Base-by-base conservation (phyloP, 2,797 vertebrate species). In the Phalanger gymnotis region DNA sequence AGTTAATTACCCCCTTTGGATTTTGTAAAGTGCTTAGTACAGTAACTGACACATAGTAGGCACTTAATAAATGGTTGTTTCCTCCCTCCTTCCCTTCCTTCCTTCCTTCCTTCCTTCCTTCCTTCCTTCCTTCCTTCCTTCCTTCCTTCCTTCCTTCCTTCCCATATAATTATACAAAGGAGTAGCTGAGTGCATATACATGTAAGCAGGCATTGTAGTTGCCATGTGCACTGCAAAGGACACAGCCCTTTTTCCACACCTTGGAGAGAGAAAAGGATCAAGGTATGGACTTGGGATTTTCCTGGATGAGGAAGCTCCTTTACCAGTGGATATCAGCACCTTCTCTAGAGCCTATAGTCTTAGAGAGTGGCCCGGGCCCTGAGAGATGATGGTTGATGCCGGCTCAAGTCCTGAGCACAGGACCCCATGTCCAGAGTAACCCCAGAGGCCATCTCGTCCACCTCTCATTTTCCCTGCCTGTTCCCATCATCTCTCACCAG, bases 401-500 rank as follows among this genome's bases (percentile, higher is more conserved):
- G 73, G 27, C 9, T 3, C 51, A 40, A 11, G 40, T 2, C 73
- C 22, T 51, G 40, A 25, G 40, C 73, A 10, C 22, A 87, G 34
- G 34, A n/a, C 13, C 58, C 4, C 16, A 73, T 10, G 25, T 51
- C 9, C 19, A 27, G 73, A 87, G 73, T 12, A 11, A 51, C 22
- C 40, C 40, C 40, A 87, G 22, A 87, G 40, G 40, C 40, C 73
- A 28, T 51, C 73, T 87, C 16, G 10, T 27, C 73, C 3, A 51
- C 40, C 73, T 87, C 40, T 40, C 25, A 51, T 87, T 87, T 7
- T 0, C 25, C 55, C 47, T 87, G 95, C 91, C 95, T 93, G 93
- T 54, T 53, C 57, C 92, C 89, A 95, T 2, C 0, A 61, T 97
- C 95, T 95, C 90, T 94, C 96, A 96, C 90, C 53, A 53, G 66